Evolutionary conservation across 2,113 vertebrate species (phyloP), one percentile per base, ranked within the genome.

Genomic region (Podiceps cristatus): DNA sequence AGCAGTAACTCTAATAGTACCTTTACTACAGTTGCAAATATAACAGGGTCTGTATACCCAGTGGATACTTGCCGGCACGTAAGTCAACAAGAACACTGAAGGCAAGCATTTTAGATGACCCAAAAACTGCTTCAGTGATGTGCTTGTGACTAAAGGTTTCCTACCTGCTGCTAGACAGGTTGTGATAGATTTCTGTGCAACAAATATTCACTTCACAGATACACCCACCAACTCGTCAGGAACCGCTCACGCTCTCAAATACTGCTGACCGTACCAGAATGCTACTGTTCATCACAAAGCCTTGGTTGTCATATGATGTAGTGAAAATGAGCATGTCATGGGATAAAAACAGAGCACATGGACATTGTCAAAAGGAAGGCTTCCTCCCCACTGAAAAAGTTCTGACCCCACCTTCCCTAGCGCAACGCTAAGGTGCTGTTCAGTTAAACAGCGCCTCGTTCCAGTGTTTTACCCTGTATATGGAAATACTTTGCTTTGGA

Each of bases 371-470:
- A 47, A 73, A 69, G 6, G 14, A 86, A 73, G 49, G 20, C 5
- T 66, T 74, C 22, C 12, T 62, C 11, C 17, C 11, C 23, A 19
- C 5, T 66, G 66, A 42, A 67, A 76, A 72, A 72, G 31, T 9
- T 77, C 49, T 77, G 40, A 59, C 8, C 25, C 16, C 15, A 27
- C 14, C 6, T 50, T 37, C 50, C 24, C 17, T 59, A 68, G 31
- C 69, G 22, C 37, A 59, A 6, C 1, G 1, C 24, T 44, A 74
- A 81, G 33, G 11, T 59, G 27, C 33, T 66, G 20, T 33, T 88
- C 9, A 13, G 11, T 67, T 71, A 84, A 45, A 3, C 5, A 17
- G 13, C 0, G 0, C 13, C 33, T 62, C 3, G 0, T 78, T 58
- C 8, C 20, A 22, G 18, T 5, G 19, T 74, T 68, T 95, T 72